Evolutionary conservation across 2,113 vertebrate species (phyloP).

Genomic region (Antigone vipio): DNA sequence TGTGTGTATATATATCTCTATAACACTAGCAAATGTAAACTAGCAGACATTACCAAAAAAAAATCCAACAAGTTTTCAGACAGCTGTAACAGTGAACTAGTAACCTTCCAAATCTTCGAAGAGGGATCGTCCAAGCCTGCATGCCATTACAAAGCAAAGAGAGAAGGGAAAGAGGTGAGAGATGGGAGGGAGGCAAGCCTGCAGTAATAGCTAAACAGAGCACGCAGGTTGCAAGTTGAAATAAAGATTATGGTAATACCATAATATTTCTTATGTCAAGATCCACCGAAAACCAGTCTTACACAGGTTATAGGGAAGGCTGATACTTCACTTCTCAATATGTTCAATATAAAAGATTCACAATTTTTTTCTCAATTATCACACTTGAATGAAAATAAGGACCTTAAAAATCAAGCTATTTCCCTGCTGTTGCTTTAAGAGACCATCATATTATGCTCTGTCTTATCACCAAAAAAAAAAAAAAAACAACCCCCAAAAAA

Average conservation of each 20-base stretch:
- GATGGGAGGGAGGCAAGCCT: neutral
- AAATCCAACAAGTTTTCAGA: neutral
- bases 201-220: neutral
- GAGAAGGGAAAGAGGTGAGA: neutral
- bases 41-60: neutral
- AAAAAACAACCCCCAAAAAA: too few relatives aligned
- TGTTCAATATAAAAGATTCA: neutral
- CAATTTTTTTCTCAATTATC: neutral
- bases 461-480: neutral
- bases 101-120: neutral
- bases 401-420: neutral
- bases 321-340: neutral
- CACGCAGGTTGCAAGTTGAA: neutral
- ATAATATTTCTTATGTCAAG: neutral
- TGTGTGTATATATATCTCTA: neutral
- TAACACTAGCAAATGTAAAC: neutral
- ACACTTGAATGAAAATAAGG: neutral
- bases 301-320: neutral
- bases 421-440: neutral
- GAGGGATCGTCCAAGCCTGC: neutral
- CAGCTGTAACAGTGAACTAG: neutral
- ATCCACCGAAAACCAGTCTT: neutral
- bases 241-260: neutral
- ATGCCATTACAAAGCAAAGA: neutral
- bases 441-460: neutral